A percentile compares a stretch with the other conserved stretches of the same genome.
phyloP scores from a whole-genome alignment of 2,888 invertebrate genomes.

The Teleiodes luculella region DNA sequence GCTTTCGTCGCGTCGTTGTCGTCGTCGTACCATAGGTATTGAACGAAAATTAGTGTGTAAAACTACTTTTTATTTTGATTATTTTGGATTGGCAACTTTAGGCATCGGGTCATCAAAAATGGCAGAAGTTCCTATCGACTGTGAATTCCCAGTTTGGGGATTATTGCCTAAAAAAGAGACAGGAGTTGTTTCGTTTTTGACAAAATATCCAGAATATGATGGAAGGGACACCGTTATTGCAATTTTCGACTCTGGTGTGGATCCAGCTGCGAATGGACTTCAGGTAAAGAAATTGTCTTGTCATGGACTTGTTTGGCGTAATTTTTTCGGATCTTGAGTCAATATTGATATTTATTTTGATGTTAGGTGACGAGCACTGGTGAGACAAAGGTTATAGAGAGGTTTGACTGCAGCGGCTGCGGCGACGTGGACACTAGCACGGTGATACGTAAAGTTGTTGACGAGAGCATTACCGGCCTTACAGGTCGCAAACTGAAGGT shows the following conservation, averaged over 20 bases:
- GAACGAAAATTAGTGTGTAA: background rate
- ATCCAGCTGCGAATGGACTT: conserved; percentile 96
- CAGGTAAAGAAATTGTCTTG: conserved; percentile 83
- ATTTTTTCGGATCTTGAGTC: conserved; percentile 34
- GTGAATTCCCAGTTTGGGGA: conserved; percentile 89
- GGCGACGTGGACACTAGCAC: conserved; percentile 96
- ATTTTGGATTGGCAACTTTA: conserved; percentile 34
- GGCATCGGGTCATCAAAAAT: conserved; percentile 71
- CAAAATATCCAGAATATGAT: conserved; percentile 93
- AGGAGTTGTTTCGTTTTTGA: conserved; percentile 90
- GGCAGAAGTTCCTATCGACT: conserved; percentile 78
- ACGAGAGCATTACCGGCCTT: conserved; percentile 89
- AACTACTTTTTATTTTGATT: background rate
- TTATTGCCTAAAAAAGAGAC: conserved; percentile 97
- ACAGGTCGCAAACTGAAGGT: conserved; percentile 94
- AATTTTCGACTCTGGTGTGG: conserved; percentile 98
- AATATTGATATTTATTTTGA: conserved; percentile 28
- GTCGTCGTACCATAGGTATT: too few relatives aligned
- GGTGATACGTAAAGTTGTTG: conserved; percentile 67
- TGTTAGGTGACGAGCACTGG: conserved; percentile 91
- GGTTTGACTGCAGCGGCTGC: conserved; percentile 96
- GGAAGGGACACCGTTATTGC: conserved; percentile 95
- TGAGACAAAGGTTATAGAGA: conserved; percentile 94
- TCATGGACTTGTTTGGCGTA: conserved; percentile 46
- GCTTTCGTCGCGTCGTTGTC: too few relatives aligned